These are phyloP conservation scores for Rousettus madagascariensis DNA, from an alignment of 2,797 vertebrate genomes.

Conservation along the genomic window DNA sequence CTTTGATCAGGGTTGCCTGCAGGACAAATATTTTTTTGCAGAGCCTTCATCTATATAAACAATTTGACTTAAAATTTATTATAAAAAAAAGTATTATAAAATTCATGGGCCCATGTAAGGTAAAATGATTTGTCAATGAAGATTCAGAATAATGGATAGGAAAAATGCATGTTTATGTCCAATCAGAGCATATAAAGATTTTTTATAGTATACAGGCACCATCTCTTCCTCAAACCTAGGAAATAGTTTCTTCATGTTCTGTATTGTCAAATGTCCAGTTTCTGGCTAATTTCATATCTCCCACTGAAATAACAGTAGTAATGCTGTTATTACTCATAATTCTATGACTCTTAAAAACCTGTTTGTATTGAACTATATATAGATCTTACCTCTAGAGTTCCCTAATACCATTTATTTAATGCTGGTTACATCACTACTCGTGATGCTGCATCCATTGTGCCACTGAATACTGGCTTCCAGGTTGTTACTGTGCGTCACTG, in stretches of 20 bases:
- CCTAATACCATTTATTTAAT: neutral
- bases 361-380: neutral
- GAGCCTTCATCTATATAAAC: neutral
- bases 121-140: neutral
- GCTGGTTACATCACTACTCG: neutral
- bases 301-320: neutral
- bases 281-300: neutral
- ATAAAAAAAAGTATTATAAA: neutral
- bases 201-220: neutral
- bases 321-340: neutral
- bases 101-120: neutral
- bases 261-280: neutral
- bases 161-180: neutral
- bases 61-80: neutral
- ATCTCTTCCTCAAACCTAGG: neutral
- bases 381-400: neutral
- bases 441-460: neutral
- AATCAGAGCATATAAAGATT: neutral
- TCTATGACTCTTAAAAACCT: neutral
- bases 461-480: neutral
- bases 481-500: neutral
- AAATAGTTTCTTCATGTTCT: neutral
- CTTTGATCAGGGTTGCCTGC: neutral
- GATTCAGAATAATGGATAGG: neutral
- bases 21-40: neutral